Percentiles rank a stretch among this genome's conserved stretches.
phyloP scores from a whole-genome alignment of 2,113 vertebrate species.

The Centropus unirufus region DNA sequence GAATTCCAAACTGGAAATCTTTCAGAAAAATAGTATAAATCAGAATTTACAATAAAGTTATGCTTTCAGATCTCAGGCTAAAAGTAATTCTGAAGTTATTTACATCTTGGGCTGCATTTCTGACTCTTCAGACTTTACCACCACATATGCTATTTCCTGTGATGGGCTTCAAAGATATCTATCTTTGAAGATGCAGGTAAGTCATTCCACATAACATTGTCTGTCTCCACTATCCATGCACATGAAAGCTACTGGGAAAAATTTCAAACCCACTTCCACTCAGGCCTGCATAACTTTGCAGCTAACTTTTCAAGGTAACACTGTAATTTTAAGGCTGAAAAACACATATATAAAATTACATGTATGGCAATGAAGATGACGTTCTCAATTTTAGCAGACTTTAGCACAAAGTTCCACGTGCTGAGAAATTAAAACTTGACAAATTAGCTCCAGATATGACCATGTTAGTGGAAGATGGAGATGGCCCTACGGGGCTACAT shows the following conservation, averaged over 20 bases:
- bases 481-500: not conserved
- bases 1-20: constrained; percentile 10
- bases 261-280: constrained; percentile 33
- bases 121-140: not conserved
- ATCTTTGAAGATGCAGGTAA: constrained; percentile 14
- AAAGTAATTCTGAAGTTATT: constrained; percentile 33
- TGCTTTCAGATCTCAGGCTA: not conserved
- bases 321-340: constrained; percentile 26
- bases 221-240: not conserved
- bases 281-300: not conserved
- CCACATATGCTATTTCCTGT: constrained; percentile 18
- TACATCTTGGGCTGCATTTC: constrained; percentile 2
- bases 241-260: constrained; percentile 18
- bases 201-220: constrained; percentile 14
- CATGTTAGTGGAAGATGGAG: not conserved
- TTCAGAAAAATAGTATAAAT: constrained; percentile 15
- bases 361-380: not conserved
- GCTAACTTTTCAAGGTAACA: constrained; percentile 6
- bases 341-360: constrained; percentile 14
- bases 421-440: not conserved
- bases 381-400: constrained; percentile 7
- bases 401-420: constrained; percentile 7
- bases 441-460: constrained; percentile 49
- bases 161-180: constrained; percentile 5
- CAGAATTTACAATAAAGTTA: not conserved